phyloP scores from a whole-genome alignment of 2,113 vertebrate species.

The Esox niger region DNA sequence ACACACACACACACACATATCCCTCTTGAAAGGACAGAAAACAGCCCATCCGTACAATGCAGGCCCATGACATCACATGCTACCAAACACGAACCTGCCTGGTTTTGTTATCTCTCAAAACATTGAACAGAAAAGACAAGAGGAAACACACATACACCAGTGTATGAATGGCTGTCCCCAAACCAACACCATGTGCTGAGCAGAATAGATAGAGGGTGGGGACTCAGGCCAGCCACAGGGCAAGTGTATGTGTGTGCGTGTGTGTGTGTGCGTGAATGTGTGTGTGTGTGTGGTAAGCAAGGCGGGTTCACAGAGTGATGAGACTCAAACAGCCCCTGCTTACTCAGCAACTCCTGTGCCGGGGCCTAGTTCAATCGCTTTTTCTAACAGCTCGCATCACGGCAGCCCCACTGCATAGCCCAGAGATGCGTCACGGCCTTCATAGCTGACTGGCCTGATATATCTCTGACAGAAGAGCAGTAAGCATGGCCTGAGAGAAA shows the following conservation, averaged over 20 bases:
- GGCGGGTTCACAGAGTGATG: neutral
- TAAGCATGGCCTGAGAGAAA: conserved; percentile 61
- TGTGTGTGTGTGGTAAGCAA: neutral
- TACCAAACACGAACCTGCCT: neutral
- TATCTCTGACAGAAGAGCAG: conserved; percentile 66
- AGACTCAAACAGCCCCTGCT: conserved; percentile 18
- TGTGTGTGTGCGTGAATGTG: neutral
- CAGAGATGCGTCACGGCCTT: conserved; percentile 66
- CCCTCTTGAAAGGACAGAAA: too few relatives aligned
- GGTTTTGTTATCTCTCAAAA: neutral
- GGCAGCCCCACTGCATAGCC: conserved; percentile 64
- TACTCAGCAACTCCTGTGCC: conserved; percentile 46
- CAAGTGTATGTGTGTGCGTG: neutral
- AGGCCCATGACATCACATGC: too few relatives aligned
- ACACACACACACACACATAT: neutral
- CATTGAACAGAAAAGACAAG: neutral
- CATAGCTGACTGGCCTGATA: conserved; percentile 68
- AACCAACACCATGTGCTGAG: neutral
- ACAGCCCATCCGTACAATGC: too few relatives aligned
- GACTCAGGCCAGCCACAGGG: neutral
- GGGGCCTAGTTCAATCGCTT: conserved; percentile 54
- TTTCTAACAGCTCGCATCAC: conserved; percentile 42
- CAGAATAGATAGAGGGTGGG: neutral
- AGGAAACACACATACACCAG: neutral
- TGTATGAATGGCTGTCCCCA: neutral